Percentiles rank a stretch among this genome's conserved stretches.
phyloP scores from a whole-genome alignment of 2,888 invertebrate genomes.

The Thymelicus sylvestris region DNA sequence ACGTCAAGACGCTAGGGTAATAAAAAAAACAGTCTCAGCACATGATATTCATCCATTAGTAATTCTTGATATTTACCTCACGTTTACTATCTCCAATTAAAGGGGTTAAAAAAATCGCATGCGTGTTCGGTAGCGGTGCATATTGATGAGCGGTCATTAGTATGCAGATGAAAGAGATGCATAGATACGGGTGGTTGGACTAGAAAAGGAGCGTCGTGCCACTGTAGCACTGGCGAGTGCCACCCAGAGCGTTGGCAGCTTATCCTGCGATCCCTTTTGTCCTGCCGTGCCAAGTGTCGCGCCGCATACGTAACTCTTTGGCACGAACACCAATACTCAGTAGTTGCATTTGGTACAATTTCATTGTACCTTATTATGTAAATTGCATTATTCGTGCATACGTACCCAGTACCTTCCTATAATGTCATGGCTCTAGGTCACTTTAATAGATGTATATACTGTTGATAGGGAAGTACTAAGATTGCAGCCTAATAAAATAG shows the following conservation, averaged over 20 bases:
- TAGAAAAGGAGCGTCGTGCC: constrained; percentile 41
- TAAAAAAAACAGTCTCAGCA: too few species aligned
- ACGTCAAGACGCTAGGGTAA: not conserved
- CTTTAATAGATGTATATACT: too few species aligned
- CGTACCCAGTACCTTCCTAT: too few species aligned
- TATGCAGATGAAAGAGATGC: constrained; percentile 38
- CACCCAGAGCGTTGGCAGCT: constrained; percentile 72
- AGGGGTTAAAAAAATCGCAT: constrained; percentile 37
- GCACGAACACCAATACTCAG: constrained; percentile 43
- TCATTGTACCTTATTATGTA: too few species aligned
- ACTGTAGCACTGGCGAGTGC: constrained; percentile 45
- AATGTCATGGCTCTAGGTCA: too few species aligned
- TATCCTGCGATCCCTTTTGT: constrained; percentile 71
- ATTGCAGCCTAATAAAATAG: too few species aligned
- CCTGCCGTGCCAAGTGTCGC: constrained; percentile 70
- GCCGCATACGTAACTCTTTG: constrained; percentile 67
- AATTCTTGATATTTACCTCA: constrained; percentile 28
- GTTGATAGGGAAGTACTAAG: too few species aligned
- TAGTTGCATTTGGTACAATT: constrained; percentile 17
- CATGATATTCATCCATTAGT: not conserved
- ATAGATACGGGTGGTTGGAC: constrained; percentile 41
- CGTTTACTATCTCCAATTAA: constrained; percentile 36
- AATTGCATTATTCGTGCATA: too few species aligned
- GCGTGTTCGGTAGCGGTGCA: constrained; percentile 35
- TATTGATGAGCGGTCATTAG: constrained; percentile 40